Conservation (phyloP, 2,113 vertebrate genomes). For the Jacana jacana region DNA sequence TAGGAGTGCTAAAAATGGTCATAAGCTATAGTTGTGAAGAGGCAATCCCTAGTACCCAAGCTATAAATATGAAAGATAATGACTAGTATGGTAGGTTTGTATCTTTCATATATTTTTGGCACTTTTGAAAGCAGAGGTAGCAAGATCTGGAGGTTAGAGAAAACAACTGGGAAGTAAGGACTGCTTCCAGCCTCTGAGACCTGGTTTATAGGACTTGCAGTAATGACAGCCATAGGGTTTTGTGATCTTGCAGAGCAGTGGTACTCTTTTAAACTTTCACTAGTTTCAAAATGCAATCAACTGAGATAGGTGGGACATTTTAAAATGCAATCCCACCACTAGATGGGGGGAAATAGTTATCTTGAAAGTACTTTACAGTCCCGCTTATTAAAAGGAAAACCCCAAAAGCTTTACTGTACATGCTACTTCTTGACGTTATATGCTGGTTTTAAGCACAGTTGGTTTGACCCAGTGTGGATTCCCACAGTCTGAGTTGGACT, state of each 20-base stretch:
- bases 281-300: background rate
- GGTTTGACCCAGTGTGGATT: background rate
- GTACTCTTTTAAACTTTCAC: background rate
- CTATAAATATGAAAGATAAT: constrained; percentile 4
- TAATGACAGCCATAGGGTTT: background rate
- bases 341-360: constrained; percentile 9
- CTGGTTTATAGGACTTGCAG: background rate
- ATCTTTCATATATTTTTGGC: background rate
- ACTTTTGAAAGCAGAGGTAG: background rate
- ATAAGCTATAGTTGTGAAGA: background rate
- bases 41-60: background rate
- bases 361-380: background rate
- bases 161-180: background rate
- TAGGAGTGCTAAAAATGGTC: constrained; percentile 22
- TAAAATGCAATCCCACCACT: background rate
- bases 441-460: background rate
- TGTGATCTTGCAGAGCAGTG: background rate
- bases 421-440: background rate
- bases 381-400: background rate
- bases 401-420: background rate
- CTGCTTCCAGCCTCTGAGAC: background rate
- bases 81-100: background rate
- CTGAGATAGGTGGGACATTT: background rate
- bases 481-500: background rate
- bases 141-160: background rate